Evolutionary conservation across 1,140 invertebrate genomes (phyloP).

Genomic region (Pogonus chalceus): DNA sequence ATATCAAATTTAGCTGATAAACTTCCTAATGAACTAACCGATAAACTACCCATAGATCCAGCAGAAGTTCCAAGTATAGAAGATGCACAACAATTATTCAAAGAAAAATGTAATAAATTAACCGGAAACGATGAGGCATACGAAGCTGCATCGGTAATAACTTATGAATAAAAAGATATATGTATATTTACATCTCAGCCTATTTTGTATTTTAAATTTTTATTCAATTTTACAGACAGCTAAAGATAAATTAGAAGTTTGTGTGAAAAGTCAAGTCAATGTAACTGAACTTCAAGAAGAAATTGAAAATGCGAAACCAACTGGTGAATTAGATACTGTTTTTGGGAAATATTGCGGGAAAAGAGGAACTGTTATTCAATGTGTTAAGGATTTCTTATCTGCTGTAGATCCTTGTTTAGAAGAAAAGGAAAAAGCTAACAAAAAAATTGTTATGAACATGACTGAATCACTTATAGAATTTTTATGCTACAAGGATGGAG

Average conservation of each 20-base stretch:
- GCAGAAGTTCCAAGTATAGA: conserved; percentile 17
- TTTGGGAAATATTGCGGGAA: conserved; percentile 61
- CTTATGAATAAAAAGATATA: conserved; percentile 14
- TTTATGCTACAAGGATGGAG: conserved; percentile 65
- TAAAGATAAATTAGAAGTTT: conserved; percentile 28
- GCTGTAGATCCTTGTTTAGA: conserved; percentile 52
- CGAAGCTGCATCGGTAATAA: not conserved
- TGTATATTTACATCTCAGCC: conserved; percentile 6
- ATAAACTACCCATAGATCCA: not conserved
- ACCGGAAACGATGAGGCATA: not conserved
- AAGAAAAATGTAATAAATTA: conserved; percentile 36
- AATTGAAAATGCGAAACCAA: conserved; percentile 44
- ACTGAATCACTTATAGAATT: conserved; percentile 56
- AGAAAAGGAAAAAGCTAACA: conserved; percentile 44
- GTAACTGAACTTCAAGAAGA: conserved; percentile 43
- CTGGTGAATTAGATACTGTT: conserved; percentile 49
- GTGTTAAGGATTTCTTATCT: conserved; percentile 48
- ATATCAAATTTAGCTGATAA: not conserved
- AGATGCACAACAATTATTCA: conserved; percentile 28
- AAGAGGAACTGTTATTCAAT: conserved; percentile 44
- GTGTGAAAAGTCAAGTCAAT: conserved; percentile 41
- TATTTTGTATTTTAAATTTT: conserved; percentile 2
- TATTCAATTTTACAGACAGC: conserved; percentile 24
- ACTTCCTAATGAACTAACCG: not conserved
- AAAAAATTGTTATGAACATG: conserved; percentile 50